These are phyloP conservation scores for Chunga burmeisteri DNA, from an alignment of 2,113 vertebrate species.

Conservation along the genomic window DNA sequence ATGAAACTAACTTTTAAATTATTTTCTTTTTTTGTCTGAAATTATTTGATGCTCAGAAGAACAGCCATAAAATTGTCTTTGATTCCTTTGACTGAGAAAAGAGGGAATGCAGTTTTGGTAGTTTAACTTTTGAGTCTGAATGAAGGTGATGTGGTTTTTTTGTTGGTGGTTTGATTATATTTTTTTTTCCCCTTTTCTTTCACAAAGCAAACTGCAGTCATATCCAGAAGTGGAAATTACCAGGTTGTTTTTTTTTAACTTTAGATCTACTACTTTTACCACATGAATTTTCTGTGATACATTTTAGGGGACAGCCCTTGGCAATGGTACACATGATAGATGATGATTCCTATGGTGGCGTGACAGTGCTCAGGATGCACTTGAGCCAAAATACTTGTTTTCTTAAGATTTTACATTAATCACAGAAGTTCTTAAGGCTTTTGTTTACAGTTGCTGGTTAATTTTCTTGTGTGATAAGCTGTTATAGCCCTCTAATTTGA, in stretches of 20 bases:
- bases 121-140: neutral
- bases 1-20: neutral
- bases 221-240: neutral
- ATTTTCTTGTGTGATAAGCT: neutral
- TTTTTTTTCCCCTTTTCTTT: neutral
- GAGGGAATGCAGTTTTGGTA: neutral
- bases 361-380: neutral
- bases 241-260: neutral
- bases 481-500: neutral
- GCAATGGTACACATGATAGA: neutral
- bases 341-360: neutral
- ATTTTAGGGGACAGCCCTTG: neutral
- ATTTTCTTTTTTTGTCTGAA: neutral
- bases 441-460: neutral
- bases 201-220: neutral
- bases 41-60: neutral
- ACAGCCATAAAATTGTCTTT: neutral
- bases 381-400: neutral
- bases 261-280: neutral
- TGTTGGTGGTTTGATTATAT: neutral
- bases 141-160: neutral
- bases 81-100: neutral
- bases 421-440: neutral
- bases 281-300: neutral
- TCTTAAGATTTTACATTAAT: neutral